Percentiles rank a stretch among this genome's conserved stretches.
phyloP scores from a whole-genome alignment of 1,140 invertebrate genomes.

The Zaprionus africanus region DNA sequence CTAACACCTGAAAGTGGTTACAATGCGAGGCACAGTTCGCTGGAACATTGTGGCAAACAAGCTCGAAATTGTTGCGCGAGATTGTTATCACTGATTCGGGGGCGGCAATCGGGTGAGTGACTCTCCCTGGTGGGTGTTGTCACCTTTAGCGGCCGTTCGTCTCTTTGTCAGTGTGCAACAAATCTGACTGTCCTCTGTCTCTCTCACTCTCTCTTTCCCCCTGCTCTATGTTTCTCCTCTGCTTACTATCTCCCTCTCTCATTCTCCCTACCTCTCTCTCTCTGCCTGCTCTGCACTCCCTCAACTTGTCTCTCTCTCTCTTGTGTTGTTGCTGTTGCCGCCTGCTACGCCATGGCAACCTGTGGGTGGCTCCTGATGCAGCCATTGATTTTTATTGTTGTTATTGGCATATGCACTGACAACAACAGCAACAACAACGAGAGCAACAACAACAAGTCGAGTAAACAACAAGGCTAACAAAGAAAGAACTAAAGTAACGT shows the following conservation, averaged over 20 bases:
- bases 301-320: neutral
- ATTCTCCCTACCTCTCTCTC: conserved; percentile 1
- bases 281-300: neutral
- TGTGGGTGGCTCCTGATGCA: conserved; percentile 46
- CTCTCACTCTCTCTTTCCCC: neutral
- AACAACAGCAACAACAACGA: conserved; percentile 43
- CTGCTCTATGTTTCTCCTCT: neutral
- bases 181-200: conserved; percentile 17
- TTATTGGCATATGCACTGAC: conserved; percentile 59
- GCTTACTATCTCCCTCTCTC: neutral
- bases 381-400: conserved; percentile 74
- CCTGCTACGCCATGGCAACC: conserved; percentile 62
- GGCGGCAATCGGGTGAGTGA: neutral
- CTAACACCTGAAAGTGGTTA: neutral
- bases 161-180: conserved; percentile 57
- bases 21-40: neutral
- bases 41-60: conserved; percentile 56
- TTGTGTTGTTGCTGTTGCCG: conserved; percentile 30
- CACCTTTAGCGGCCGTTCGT: conserved; percentile 42
- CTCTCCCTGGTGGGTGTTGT: conserved; percentile 37
- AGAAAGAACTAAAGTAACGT: conserved; percentile 38
- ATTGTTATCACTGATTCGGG: conserved; percentile 65
- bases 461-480: conserved; percentile 40
- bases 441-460: conserved; percentile 25
- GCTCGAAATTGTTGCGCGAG: conserved; percentile 58